A percentile compares a stretch with the other conserved stretches of the same genome.
phyloP scores from a whole-genome alignment of 2,888 invertebrate species.

The Dynastes grantii region DNA sequence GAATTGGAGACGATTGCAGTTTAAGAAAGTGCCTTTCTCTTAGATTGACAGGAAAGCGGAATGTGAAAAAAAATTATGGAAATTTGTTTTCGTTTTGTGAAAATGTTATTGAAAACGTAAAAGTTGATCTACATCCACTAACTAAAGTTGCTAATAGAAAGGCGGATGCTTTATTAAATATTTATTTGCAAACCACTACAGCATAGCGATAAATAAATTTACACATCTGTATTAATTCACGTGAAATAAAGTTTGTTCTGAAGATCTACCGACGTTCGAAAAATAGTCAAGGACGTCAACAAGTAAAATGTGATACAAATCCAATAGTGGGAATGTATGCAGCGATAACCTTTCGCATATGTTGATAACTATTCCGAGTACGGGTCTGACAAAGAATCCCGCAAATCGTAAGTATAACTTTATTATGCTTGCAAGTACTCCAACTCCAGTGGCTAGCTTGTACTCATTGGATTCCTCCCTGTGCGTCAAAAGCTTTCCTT shows the following conservation, averaged over 20 bases:
- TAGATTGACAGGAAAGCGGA: no score
- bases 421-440: background rate
- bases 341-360: background rate
- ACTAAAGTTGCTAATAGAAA: no score
- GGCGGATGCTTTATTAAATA: no score
- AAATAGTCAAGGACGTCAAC: background rate
- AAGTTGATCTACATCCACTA: no score
- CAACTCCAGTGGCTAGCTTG: constrained; percentile 18
- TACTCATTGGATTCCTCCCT: background rate
- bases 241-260: background rate
- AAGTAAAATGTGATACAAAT: background rate
- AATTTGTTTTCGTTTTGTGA: no score
- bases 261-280: background rate
- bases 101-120: no score
- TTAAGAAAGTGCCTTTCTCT: no score
- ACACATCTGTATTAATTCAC: background rate
- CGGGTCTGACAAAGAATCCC: background rate
- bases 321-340: background rate
- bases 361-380: background rate
- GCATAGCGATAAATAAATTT: no score
- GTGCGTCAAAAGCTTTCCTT: background rate
- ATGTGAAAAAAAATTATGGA: no score
- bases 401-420: constrained; percentile 9
- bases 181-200: no score
- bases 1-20: no score